Base-by-base conservation (phyloP, 2,113 vertebrate species). In the Chionomys nivalis region DNA sequence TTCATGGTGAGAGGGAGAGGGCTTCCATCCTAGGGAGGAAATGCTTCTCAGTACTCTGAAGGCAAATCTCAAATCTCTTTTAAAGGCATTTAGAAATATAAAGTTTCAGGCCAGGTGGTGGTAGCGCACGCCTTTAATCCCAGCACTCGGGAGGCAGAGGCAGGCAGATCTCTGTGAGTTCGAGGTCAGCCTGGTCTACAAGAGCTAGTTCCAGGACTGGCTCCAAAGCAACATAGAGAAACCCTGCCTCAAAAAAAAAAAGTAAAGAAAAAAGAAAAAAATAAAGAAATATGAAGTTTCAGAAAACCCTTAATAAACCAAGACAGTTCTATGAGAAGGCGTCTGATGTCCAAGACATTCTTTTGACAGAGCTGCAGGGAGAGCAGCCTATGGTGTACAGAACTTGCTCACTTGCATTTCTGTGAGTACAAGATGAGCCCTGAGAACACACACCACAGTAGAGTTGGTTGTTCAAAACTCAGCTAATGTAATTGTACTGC, bases 11-110 rank as follows among this genome's bases (percentile, higher is more conserved):
- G 75, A 90, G 33, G 4, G 21, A n/a, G 42, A 11, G 81, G 39
- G 77, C 82, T 94, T 95, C 77, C 72, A 89, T 49, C 44, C 47
- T 70, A 90, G 31, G 47, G 36, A 87, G 58, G 93, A 86, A 68
- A 68, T 55, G 16, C 58, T 66, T 94, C 87, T 73, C 72, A 61
- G 72, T 75, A 87, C 87, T 81, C 10, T 44, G 65, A 85, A 78
- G 81, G 79, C 58, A 93, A 12, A 49, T 47, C 85, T 95, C 68
- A 42, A 63, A 79, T 81, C 82, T 72, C 65, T 79, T 44, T n/a
- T 86, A 52, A 85, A 49, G 58, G 61, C 76, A 90, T 91, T 87
- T 44, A 55, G 88, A 95, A 95, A 88, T 44, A 90, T 0, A 26
- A 93, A 68, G 44, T 85, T 79, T 86, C 68, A 95, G 76, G 52